Conservation (phyloP, 2,113 vertebrate genomes). For the Smithornis capensis region DNA sequence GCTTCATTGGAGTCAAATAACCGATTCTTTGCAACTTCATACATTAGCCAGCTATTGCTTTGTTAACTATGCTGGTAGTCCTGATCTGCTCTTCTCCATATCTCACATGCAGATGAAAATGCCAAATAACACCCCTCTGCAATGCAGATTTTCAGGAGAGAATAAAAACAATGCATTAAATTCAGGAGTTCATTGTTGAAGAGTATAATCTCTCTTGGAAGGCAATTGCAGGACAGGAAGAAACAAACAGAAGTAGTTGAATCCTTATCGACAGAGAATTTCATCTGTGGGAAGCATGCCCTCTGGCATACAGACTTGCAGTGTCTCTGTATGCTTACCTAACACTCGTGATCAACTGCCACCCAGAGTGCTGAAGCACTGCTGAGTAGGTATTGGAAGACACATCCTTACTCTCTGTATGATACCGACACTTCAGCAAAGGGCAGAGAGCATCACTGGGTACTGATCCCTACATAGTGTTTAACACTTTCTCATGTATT, state of each 20-base stretch:
- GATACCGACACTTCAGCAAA: background rate
- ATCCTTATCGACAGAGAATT: background rate
- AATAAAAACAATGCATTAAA: background rate
- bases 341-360: background rate
- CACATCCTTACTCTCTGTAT: background rate
- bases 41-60: background rate
- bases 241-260: background rate
- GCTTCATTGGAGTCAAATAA: background rate
- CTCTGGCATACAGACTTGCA: accelerated
- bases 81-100: background rate
- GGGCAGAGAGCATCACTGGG: accelerated
- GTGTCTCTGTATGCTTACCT: accelerated
- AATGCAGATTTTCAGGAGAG: background rate
- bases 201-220: background rate
- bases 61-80: background rate
- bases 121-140: background rate
- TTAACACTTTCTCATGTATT: background rate
- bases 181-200: background rate
- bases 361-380: background rate
- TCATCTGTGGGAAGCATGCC: background rate
- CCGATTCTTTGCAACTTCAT: background rate
- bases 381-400: background rate
- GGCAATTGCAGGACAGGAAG: background rate
- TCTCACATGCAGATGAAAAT: background rate
- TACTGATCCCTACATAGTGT: accelerated